Evolutionary conservation across 2,888 invertebrate genomes (phyloP), one percentile per base, ranked within the genome.

Genomic region (Caradrina clavipalpis): DNA sequence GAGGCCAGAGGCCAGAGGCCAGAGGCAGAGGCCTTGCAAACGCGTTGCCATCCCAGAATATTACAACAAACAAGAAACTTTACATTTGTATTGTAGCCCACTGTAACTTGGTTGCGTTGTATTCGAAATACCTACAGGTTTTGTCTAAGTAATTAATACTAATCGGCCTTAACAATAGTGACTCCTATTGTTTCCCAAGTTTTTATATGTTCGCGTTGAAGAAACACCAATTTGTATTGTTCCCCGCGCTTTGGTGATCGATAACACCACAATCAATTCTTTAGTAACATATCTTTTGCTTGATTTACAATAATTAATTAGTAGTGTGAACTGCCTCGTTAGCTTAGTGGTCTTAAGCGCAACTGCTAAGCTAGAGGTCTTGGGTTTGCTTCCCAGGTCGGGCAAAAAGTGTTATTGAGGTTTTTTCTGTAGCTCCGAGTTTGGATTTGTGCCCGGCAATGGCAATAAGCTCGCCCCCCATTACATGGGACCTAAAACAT

Each of bases 171-270:
- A 80, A 88, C 88, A 89, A 89, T 87, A 67, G 82, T 50, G 53
- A 55, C 77, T 75, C 45, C 54, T 22, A 39, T 13, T 49, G 64
- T 80, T 86, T 89, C 89, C 71, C 90, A 89, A 82, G 86, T 82
- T 89, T 90, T 90, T 90, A 68, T 67, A 50, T 54, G 54, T 69
- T 73, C 76, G 65, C 73, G 57, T 77, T 78, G 54, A 69, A 83
- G 71, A 67, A 82, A 83, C 62, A 76, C 68, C 69, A 73, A 86
- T 87, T 86, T 83, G 86, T 86, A 89, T 90, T 88, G 89, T 89
- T 82, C 70, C 75, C 74, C 62, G 63, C 47, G 55, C 55, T 35
- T 71, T 66, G 78, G 81, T 82, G 84, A 88, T 89, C 81, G 83
- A 87, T 89, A 81, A 84, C 77, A 63, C 73, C 75, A 66, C 74